Evolutionary conservation across 2,888 invertebrate species (phyloP), one percentile per base, ranked within the genome.

Genomic region (Polydrusus cervinus): DNA sequence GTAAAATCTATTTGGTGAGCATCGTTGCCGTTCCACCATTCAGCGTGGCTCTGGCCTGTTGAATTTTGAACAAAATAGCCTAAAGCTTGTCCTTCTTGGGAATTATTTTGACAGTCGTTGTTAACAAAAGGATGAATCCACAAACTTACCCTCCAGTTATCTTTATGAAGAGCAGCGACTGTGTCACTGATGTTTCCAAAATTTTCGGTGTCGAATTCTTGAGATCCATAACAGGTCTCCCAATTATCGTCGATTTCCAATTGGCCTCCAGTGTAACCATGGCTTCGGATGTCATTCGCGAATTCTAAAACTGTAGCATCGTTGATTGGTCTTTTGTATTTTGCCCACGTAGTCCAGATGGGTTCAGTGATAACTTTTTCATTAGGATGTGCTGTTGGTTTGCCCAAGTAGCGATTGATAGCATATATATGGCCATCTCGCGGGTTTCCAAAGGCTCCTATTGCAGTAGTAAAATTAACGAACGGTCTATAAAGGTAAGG

Each of bases 201-300:
- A 71, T 71, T 81, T 0, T 70, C 87, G 20, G 88, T 87, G 79
- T 94, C 90, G 75, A 97, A 95, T 5, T 89, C 90, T 66, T 94
- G 87, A 0, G 95, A 93, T 0, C 97, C 97, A 83, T 96, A 95
- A 83, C 94, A 94, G 11, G 91, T 90, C 85, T 97, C 96, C 95
- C 96, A 97, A 20, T 92, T 90, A 82, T 97, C 97, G 81, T 97
- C 96, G 73, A 97, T 94, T 87, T 96, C 96, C 53, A 95, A 87
- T 84, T 95, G 94, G 47, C 94, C 92, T 80, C 92, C 92, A 0
- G 90, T 89, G 83, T 93, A 95, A 0, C 91, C 91, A 80, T 91
- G 86, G 2, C 89, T 85, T 0, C 89, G 83, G 66, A 96, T 95
- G 80, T 93, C 91, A 65, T 92, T 86, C 0, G 93, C 94, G 82